Evolutionary conservation across 2,113 vertebrate genomes (phyloP), one percentile per base, ranked within the genome.

Genomic region (Turnix velox): DNA sequence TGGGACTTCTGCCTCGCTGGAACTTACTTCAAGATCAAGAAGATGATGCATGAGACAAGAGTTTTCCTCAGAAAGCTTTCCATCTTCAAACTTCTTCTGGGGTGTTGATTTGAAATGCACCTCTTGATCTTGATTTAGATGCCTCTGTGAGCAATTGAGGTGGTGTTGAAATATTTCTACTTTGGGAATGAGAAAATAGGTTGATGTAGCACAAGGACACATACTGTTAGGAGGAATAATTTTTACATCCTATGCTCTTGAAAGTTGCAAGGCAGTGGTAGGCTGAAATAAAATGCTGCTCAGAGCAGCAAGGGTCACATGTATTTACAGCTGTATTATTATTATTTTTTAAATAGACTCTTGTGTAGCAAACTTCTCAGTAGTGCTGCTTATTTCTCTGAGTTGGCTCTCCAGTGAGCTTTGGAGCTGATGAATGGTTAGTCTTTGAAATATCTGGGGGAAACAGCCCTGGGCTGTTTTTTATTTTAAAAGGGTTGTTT

Each of bases 301-400:
- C 93, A 66, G 69, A 82, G 43, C 87, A 92, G 66, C 40, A 82
- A 76, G 76, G 73, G 69, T 75, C 40, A 28, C 73, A 28, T 71
- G 80, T 69, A 87, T 95, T 95, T 94, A 52, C 63, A 92, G 74
- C 81, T 95, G 66, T 85, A 85, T 92, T 92, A 80, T 62, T 88
- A 33, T 73, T 94, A 39, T 75, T 93, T 92, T 92, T 84, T 67
- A 95, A 87, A 77, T 62, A 91, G 59, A 17, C 33, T 93, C 27
- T 74, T 88, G 55, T 69, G 76, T 72, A 74, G 71, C 55, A 84
- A 80, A 84, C 46, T 94, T 91, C 81, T 92, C 57, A 68, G 48
- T 78, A 84, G 74, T 13, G 28, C 66, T 8, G 9, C 46, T 91
- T 82, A 94, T 82, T 91, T 93, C 58, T 69, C 31, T 89, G 92